Evolutionary conservation across 2,797 vertebrate genomes (phyloP), one percentile per base, ranked within the genome.

Genomic region (Clarias pachynema): DNA sequence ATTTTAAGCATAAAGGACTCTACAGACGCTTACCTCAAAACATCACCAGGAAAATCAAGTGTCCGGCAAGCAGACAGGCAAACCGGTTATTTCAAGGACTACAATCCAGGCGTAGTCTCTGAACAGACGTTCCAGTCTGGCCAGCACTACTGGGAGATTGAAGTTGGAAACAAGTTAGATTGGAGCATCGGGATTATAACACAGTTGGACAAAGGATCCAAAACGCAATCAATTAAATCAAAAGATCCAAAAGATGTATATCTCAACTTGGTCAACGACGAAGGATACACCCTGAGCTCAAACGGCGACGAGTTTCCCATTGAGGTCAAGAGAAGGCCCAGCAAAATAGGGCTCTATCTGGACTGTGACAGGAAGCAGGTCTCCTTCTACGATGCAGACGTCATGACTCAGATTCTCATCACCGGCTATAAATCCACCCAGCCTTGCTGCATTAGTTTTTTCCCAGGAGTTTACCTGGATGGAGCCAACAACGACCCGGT

Each of bases 71-170:
- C 82, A 57, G 85, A 88, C 57, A 26, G 73, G 81, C 37, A n/a
- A 4, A 60, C 4, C 5, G 9, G 2, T 53, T 81, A 37, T 53
- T 83, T 7, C 24, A 84, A 69, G 40, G 1, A 66, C 56, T 92
- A 90, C 82, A 85, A 44, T 0, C 85, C 86, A 20, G 90, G 91
- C 8, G 83, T 77, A 10, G 59, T 83, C 70, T 86, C 88, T 44
- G 56, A 12, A 20, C 87, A 90, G 83, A 81, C 24, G 44, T 90
- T 88, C 44, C 34, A 83, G 5, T 24, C 29, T 4, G 88, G 89
- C 24, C 88, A 91, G 81, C 90, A 92, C 85, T 94, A 93, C 89
- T 91, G 91, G 91, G 93, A 94, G 86, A 44, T 89, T 57, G 90
- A 93, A 5, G 89, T 93, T 7, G 87, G 91, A 2, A 53, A 53